Percentiles rank a stretch among this genome's conserved stretches.
Conservation (phyloP, 2,797 vertebrate genomes). For the Gastrophryne carolinensis region DNA sequence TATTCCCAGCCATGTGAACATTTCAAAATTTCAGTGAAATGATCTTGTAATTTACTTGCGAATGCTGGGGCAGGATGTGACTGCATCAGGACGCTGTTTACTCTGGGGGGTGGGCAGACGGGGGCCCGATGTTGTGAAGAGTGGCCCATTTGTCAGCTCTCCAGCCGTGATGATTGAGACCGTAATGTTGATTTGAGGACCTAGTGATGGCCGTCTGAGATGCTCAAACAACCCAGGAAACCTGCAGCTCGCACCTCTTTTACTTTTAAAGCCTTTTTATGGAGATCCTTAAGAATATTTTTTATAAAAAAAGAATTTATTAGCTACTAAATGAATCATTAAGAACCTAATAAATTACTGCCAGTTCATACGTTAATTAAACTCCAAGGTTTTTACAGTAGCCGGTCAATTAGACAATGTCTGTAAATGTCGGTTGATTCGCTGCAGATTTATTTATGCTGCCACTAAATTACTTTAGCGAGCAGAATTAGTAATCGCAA, state of each 20-base stretch:
- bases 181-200: neutral
- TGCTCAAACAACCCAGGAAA: neutral
- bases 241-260: neutral
- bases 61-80: constrained; percentile 88
- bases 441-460: neutral
- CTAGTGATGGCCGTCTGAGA: constrained; percentile 17
- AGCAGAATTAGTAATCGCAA: neutral
- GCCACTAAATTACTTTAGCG: neutral
- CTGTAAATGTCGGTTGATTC: neutral
- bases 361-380: neutral
- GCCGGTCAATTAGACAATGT: neutral
- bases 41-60: constrained; percentile 90
- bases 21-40: constrained; percentile 97
- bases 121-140: neutral
- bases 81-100: constrained; percentile 95
- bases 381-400: neutral
- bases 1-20: constrained; percentile 86
- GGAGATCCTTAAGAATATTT: neutral
- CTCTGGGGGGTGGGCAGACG: constrained; percentile 67
- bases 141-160: constrained; percentile 29
- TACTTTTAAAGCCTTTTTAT: neutral
- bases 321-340: neutral
- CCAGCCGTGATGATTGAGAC: constrained; percentile 3
- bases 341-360: neutral
- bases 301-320: neutral